Percentiles rank a stretch among this genome's conserved stretches.
Evolutionary conservation across 2,113 vertebrate species (phyloP).

Genomic region (Paraplagusia blochii): DNA sequence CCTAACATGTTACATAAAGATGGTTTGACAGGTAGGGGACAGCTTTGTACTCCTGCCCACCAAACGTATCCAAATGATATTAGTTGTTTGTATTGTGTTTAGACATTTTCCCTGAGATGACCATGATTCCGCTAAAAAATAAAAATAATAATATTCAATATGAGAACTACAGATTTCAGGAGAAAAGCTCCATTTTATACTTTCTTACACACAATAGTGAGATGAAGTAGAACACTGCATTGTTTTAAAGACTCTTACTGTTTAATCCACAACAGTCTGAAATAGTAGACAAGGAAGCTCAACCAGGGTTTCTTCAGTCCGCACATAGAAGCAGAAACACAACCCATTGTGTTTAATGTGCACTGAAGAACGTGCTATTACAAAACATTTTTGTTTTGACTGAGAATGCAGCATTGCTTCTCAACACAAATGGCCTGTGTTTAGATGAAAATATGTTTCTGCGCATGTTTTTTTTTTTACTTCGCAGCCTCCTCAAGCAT

Average conservation of each 20-base stretch:
- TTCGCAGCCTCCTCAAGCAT: constrained; percentile 2
- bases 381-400: not conserved
- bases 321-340: constrained; percentile 7
- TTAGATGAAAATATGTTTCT: constrained; percentile 9
- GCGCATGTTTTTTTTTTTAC: constrained; percentile 23
- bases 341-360: not conserved
- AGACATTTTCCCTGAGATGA: no score
- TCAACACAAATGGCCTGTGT: constrained; percentile 3
- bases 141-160: no score
- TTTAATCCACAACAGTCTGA: not conserved
- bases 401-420: constrained; percentile 25
- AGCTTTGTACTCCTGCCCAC: no score
- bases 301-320: constrained; percentile 3
- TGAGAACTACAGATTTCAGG: constrained; percentile 2
- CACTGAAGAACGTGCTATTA: not conserved
- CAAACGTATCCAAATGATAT: no score
- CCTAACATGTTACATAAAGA: constrained; percentile 53
- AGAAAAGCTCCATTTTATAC: no score
- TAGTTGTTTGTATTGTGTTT: no score
- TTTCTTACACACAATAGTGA: not conserved
- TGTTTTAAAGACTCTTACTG: constrained; percentile 3
- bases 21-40: constrained; percentile 32
- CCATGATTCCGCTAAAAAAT: no score
- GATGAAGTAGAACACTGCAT: constrained; percentile 6
- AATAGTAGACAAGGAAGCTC: constrained; percentile 14